Evolutionary conservation across 2,888 invertebrate genomes (phyloP).

Genomic region (Parasteatoda lunata): DNA sequence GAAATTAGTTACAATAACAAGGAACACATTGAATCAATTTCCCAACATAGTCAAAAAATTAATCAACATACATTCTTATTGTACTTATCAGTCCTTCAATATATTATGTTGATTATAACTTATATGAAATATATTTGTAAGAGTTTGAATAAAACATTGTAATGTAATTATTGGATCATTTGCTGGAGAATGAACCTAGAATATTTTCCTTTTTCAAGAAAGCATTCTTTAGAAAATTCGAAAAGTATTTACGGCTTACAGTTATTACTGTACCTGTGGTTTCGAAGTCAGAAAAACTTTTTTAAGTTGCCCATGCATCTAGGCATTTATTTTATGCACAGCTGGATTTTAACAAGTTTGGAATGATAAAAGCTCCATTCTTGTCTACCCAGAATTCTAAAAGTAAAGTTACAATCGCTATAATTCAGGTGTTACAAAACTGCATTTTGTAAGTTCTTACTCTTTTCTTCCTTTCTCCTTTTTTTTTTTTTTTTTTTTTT

Average conservation of each 20-base stretch:
- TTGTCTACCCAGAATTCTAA: conserved; percentile 2
- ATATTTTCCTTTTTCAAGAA: background rate
- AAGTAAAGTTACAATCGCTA: conserved; percentile 16
- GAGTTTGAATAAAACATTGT: no score
- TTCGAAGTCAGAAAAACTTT: background rate
- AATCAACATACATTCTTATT: no score
- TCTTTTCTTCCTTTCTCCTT: background rate
- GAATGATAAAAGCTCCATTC: conserved; percentile 12
- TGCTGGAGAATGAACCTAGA: background rate
- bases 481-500: background rate
- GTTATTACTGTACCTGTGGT: background rate
- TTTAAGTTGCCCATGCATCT: conserved; percentile 15
- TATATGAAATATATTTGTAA: no score
- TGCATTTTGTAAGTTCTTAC: background rate
- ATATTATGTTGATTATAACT: no score
- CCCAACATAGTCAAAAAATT: no score
- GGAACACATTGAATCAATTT: no score
- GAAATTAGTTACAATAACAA: no score
- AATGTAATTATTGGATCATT: no score
- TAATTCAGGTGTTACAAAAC: conserved; percentile 8
- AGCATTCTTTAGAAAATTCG: background rate
- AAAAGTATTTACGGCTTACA: background rate
- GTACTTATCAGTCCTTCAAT: no score
- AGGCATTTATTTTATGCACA: conserved; percentile 23
- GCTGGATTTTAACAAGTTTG: conserved; percentile 33